Evolutionary conservation across 2,888 invertebrate genomes (phyloP), one percentile per base, ranked within the genome.

Genomic region (Pandemis corylana): DNA sequence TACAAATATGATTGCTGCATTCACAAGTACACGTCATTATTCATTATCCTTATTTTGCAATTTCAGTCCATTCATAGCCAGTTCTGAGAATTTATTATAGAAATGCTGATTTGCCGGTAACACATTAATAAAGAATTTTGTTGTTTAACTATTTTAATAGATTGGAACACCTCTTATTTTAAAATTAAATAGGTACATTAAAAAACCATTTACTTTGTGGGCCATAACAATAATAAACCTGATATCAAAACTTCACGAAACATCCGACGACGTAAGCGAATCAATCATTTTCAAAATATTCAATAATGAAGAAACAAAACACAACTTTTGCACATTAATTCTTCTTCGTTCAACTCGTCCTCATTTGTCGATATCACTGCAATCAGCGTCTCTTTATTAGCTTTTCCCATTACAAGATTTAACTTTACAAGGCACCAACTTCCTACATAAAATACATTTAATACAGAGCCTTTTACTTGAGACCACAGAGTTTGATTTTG

Each of bases 311-410:
- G 9, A 56, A 15, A 56, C 56, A 56, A 56, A 56, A 56, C 1
- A 20, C 5, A 12, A 0, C 28, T 28, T 59, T 59, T 20, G 28
- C 59, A 12, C 6, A 12, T 28, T 59, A 59, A 59, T 59, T 59
- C 59, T 5, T 28, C 59, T 59, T 59, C 59, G 12, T 59, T 59
- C 20, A 28, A 59, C 12, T 28, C 59, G 10, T 59, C 28, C 28
- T 59, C 59, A 28, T 59, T 59, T 28, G 44, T 36, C 42, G 6
- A 36, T 71, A 61, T 41, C 44, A 49, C 64, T 66, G 46, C 46
- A 66, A 71, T 71, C 61, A 66, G 13, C 61, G 66, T 71, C 41
- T 41, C 65, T 71, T 61, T 66, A 71, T 71, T 65, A 71, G 46
- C 51, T 36, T 49, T 65, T 66, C 61, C 49, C 61, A 71, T 66